Evolutionary conservation across 2,797 vertebrate genomes (phyloP).

Genomic region (Ispidina lecontei): DNA sequence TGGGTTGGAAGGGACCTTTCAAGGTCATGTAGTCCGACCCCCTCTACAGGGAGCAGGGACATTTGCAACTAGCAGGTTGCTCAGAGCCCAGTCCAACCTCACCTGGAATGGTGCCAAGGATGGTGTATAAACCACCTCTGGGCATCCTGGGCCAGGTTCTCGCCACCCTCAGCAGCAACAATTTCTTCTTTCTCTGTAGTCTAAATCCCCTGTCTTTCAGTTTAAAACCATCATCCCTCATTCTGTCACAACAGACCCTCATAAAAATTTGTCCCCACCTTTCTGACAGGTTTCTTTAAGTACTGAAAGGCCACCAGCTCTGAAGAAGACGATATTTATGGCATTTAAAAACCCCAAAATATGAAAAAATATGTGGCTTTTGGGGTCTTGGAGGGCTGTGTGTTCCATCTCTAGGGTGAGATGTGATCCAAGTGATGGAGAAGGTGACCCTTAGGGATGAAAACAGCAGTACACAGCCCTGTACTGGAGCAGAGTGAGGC

Average conservation of each 20-base stretch:
- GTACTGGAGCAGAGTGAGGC: fast-evolving
- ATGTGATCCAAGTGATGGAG: not conserved
- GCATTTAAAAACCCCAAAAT: not conserved
- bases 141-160: not conserved
- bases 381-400: fast-evolving
- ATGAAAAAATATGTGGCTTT: not conserved
- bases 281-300: not conserved
- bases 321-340: not conserved
- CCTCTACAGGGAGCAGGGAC: not conserved
- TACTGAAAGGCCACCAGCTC: not conserved
- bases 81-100: not conserved
- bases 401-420: not conserved
- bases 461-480: fast-evolving
- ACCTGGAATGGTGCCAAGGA: not conserved
- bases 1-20: not conserved
- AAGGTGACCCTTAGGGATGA: not conserved
- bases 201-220: not conserved
- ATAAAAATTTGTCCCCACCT: not conserved
- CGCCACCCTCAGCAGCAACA: not conserved
- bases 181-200: not conserved
- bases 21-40: not conserved
- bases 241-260: not conserved
- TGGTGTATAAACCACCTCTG: not conserved
- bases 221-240: not conserved
- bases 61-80: not conserved